These are phyloP conservation scores for Darevskia nairensis DNA, from an alignment of 2,797 vertebrate genomes.

Conservation along the genomic window DNA sequence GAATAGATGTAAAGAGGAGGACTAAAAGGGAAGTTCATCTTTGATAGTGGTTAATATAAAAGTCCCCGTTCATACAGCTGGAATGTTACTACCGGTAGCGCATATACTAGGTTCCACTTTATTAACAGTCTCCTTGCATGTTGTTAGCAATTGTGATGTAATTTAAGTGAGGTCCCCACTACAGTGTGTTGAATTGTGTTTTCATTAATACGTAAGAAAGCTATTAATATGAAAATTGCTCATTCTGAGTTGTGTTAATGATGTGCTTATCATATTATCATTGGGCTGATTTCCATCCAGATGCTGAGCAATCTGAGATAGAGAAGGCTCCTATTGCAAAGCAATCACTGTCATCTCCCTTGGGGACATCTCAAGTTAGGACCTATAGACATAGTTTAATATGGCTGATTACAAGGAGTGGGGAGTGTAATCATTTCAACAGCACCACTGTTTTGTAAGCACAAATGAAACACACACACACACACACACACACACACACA, in stretches of 20 bases:
- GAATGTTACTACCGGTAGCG: slow-evolving; percentile 44
- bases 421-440: background rate
- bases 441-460: background rate
- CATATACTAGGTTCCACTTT: slow-evolving; percentile 51
- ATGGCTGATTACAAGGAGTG: background rate
- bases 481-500: no score
- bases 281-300: slow-evolving; percentile 52
- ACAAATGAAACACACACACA: background rate
- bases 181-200: slow-evolving; percentile 50
- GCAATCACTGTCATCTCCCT: background rate
- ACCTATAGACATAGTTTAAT: slow-evolving; percentile 8
- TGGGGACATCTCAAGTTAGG: background rate
- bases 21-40: background rate
- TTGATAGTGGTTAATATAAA: slow-evolving; percentile 29
- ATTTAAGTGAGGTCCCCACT: slow-evolving; percentile 64
- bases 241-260: slow-evolving; percentile 64
- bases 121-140: slow-evolving; percentile 55
- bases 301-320: slow-evolving; percentile 34
- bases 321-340: slow-evolving; percentile 35
- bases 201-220: slow-evolving; percentile 69
- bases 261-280: slow-evolving; percentile 47
- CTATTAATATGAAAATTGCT: slow-evolving; percentile 68
- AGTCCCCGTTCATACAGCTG: slow-evolving; percentile 52
- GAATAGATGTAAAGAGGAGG: background rate
- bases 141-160: slow-evolving; percentile 59